phyloP scores from a whole-genome alignment of 35 echinoderm and acorn worm genomes.

The Chiridota heheva region DNA sequence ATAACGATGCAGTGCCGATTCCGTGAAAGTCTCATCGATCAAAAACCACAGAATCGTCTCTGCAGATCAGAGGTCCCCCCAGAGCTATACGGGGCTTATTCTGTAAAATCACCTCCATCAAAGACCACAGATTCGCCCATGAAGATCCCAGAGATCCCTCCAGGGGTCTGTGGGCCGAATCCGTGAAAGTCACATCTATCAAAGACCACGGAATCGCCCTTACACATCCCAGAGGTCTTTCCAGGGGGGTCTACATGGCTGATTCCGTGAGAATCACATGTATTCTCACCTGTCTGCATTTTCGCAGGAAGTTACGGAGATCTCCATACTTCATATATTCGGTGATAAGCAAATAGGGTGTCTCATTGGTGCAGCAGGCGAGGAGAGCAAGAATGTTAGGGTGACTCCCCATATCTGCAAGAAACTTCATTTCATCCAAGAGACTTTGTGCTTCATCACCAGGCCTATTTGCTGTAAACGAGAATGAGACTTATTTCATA shows the following conservation, averaged over 20 bases:
- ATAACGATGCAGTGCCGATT: not conserved
- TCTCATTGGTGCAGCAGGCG: conserved; percentile 43
- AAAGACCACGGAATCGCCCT: too few species aligned
- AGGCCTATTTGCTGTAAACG: conserved; percentile 4
- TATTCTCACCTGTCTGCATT: conserved; percentile 33
- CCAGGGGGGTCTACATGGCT: too few species aligned
- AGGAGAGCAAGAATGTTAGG: conserved; percentile 33
- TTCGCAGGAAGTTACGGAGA: conserved; percentile 40
- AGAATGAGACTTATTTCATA: too few species aligned
- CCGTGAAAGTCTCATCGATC: not conserved
- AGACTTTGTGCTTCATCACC: conserved; percentile 3
- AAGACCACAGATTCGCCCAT: not conserved
- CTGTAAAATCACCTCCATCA: not conserved
- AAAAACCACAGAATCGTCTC: not conserved
- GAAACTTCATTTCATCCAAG: conserved; percentile 47
- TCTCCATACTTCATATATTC: conserved; percentile 64
- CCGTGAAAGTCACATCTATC: not conserved
- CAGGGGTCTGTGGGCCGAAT: not conserved
- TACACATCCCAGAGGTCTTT: too few species aligned
- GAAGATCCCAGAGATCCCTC: not conserved
- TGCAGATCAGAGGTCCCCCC: not conserved
- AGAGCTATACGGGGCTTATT: not conserved
- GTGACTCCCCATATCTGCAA: conserved; percentile 45
- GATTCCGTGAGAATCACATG: not conserved
- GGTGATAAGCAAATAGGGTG: conserved; percentile 58